Evolutionary conservation across 2,797 vertebrate species (phyloP).

Genomic region (Amblyopsis hoosieri): DNA sequence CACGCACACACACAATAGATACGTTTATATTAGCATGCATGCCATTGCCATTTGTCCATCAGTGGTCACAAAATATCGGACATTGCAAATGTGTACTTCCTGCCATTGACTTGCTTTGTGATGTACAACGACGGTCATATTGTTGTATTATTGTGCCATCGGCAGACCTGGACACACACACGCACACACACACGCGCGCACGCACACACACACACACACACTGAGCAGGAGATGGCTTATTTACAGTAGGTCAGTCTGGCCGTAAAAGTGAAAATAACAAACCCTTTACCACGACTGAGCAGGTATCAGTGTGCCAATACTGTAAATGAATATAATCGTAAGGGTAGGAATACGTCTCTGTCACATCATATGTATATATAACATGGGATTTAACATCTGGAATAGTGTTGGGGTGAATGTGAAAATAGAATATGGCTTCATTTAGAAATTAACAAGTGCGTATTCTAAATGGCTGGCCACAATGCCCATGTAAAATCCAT

Average conservation of each 20-base stretch:
- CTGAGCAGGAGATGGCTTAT: not conserved
- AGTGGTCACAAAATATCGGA: not conserved
- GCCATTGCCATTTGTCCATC: not conserved
- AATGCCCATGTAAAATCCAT: slow-evolving; percentile 50
- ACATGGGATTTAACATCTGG: slow-evolving; percentile 57
- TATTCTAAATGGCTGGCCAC: slow-evolving; percentile 58
- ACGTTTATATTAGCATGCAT: not conserved
- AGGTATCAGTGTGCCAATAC: no score
- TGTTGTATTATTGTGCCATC: no score
- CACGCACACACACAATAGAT: slow-evolving; percentile 22
- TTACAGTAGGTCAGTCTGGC: not conserved
- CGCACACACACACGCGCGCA: no score
- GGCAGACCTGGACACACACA: no score
- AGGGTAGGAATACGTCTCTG: not conserved
- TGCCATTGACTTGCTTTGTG: not conserved
- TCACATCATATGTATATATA: not conserved
- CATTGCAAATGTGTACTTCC: not conserved
- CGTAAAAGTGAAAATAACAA: slow-evolving; percentile 10
- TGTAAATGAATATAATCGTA: not conserved
- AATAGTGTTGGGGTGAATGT: slow-evolving; percentile 53
- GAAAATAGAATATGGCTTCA: slow-evolving; percentile 65
- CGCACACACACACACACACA: no score
- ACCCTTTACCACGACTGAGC: not conserved
- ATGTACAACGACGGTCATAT: not conserved
- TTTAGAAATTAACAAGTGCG: slow-evolving; percentile 64